Conservation (phyloP, 2,797 vertebrate genomes). For the Chelidonichthys spinosus region DNA sequence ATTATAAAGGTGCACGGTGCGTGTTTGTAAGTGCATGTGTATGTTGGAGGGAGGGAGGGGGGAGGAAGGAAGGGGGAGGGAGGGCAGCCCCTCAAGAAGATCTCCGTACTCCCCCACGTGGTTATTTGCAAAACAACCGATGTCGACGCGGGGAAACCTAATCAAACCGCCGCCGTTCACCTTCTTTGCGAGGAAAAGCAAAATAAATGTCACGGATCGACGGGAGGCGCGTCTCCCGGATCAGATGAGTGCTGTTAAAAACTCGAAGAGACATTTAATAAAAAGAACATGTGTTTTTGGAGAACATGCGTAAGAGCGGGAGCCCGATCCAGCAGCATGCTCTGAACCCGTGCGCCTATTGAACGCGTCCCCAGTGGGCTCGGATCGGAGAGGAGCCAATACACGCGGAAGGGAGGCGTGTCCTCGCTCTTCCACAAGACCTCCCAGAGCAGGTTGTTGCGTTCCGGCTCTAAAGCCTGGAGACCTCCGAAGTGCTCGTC, state of each 20-base stretch:
- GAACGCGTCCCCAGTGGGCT: slow-evolving; percentile 79
- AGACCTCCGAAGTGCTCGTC: slow-evolving; percentile 87
- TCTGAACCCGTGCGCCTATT: slow-evolving; percentile 76
- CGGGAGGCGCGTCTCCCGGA: slow-evolving; percentile 13
- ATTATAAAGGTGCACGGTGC: slow-evolving; percentile 73
- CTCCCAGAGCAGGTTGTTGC: slow-evolving; percentile 88
- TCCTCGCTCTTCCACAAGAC: slow-evolving; percentile 82
- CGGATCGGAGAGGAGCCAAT: slow-evolving; percentile 89
- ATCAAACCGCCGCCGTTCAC: slow-evolving; percentile 72
- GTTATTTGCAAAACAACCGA: slow-evolving; percentile 87
- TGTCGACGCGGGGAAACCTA: slow-evolving; percentile 73
- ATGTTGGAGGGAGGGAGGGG: neutral
- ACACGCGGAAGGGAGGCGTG: slow-evolving; percentile 85
- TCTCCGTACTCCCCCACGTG: slow-evolving; percentile 90
- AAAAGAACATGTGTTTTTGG: slow-evolving; percentile 73
- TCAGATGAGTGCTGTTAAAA: slow-evolving; percentile 47
- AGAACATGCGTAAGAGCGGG: slow-evolving; percentile 68
- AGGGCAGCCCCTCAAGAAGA: slow-evolving; percentile 74
- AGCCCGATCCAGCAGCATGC: slow-evolving; percentile 51
- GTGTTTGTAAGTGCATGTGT: slow-evolving; percentile 39
- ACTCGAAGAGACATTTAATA: slow-evolving; percentile 71
- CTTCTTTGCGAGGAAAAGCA: slow-evolving; percentile 27
- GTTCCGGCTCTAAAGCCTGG: slow-evolving; percentile 92
- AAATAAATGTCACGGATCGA: neutral
- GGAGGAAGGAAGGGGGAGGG: neutral